Evolutionary conservation across 2,888 invertebrate genomes (phyloP).

Genomic region (Eristalinus aeneus): DNA sequence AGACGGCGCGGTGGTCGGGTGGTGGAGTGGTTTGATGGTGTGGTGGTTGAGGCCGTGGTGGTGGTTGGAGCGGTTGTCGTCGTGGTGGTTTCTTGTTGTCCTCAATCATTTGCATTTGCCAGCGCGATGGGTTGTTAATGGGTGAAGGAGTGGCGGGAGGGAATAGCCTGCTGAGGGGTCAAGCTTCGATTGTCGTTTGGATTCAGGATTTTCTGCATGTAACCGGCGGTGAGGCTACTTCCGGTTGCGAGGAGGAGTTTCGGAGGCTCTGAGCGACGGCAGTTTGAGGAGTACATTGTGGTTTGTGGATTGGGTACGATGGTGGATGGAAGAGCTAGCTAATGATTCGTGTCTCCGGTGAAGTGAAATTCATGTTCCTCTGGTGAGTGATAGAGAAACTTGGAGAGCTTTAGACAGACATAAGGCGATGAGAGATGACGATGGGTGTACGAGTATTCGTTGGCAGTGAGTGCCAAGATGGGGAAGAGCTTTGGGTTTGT

Average conservation of each 20-base stretch:
- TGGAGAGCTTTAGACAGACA: neutral
- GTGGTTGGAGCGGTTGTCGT: neutral
- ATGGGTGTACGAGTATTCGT: too few relatives aligned
- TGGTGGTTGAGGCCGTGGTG: neutral
- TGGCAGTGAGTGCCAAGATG: too few relatives aligned
- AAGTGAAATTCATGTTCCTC: neutral
- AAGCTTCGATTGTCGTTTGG: conserved; percentile 18
- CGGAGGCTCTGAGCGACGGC: neutral
- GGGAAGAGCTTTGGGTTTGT: too few relatives aligned
- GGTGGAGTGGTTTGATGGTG: neutral
- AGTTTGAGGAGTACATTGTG: neutral
- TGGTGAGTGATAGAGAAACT: neutral
- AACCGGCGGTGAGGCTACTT: neutral
- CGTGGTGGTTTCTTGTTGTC: neutral
- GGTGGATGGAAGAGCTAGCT: neutral
- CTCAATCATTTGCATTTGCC: neutral
- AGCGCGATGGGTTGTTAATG: neutral
- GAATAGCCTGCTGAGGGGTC: conserved; percentile 22
- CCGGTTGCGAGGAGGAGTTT: neutral
- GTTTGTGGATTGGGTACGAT: neutral
- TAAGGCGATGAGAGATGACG: too few relatives aligned
- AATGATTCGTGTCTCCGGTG: neutral
- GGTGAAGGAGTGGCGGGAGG: neutral
- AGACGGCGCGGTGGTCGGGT: neutral
- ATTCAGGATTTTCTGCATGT: neutral